Evolutionary conservation across 2,888 invertebrate species (phyloP).

Genomic region (Phymatocera aterrima): DNA sequence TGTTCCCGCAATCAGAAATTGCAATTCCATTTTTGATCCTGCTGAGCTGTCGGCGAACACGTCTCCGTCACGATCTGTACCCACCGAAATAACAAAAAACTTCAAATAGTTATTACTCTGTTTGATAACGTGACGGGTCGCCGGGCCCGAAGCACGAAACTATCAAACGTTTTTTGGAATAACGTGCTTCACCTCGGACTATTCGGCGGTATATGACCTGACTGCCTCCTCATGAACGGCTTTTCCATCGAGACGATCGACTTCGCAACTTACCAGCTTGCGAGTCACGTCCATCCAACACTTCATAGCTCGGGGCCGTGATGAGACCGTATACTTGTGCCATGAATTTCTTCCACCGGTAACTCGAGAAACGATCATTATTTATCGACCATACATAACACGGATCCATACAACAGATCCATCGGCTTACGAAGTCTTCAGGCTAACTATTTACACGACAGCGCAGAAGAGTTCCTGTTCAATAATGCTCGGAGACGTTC

Average conservation of each 20-base stretch:
- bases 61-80: neutral
- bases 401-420: neutral
- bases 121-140: neutral
- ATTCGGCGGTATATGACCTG: neutral
- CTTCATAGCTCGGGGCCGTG: neutral
- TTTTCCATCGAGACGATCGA: constrained; percentile 16
- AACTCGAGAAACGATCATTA: neutral
- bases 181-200: neutral
- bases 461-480: neutral
- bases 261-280: neutral
- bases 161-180: neutral
- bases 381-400: neutral
- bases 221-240: neutral
- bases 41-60: neutral
- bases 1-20: neutral
- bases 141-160: neutral
- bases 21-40: neutral
- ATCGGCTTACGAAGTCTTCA: neutral
- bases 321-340: neutral
- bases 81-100: too few species aligned
- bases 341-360: neutral
- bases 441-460: too few species aligned
- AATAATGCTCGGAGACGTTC: neutral
- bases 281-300: constrained; percentile 5
- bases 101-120: constrained; percentile 1